Conservation (phyloP, 2,888 invertebrate genomes). For the Myathropa florea region DNA sequence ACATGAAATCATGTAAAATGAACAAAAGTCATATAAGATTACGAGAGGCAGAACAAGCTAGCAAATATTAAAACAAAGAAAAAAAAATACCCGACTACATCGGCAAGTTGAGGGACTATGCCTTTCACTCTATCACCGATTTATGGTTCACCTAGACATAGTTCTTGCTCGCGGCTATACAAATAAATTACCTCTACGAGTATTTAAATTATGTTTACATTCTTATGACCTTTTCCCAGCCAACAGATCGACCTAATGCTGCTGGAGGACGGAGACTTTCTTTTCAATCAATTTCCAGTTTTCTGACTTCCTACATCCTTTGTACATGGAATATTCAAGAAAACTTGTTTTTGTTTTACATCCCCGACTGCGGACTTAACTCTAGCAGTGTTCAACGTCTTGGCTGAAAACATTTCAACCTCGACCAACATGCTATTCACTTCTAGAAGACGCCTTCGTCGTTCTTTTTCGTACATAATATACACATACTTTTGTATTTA, state of each 20-base stretch:
- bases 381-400: not conserved
- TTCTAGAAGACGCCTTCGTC: not conserved
- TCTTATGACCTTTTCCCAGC: slow-evolving; percentile 7
- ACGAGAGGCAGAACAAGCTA: too few relatives aligned
- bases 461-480: not conserved
- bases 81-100: not conserved
- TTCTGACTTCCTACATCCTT: slow-evolving; percentile 38
- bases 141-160: not conserved
- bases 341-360: not conserved
- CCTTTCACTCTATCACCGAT: not conserved
- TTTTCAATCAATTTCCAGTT: slow-evolving; percentile 57
- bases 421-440: slow-evolving; percentile 25
- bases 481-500: too few relatives aligned
- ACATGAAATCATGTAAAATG: not conserved
- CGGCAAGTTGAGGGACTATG: not conserved
- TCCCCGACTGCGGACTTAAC: not conserved
- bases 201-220: not conserved
- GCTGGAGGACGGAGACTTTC: slow-evolving; percentile 13
- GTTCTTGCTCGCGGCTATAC: not conserved
- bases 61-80: not conserved
- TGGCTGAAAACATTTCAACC: slow-evolving; percentile 1
- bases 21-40: not conserved
- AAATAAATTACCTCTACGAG: not conserved
- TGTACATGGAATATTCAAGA: not conserved
- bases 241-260: not conserved